Evolutionary conservation across 1,140 invertebrate species (phyloP).

Genomic region (Meloidogyne hapla): DNA sequence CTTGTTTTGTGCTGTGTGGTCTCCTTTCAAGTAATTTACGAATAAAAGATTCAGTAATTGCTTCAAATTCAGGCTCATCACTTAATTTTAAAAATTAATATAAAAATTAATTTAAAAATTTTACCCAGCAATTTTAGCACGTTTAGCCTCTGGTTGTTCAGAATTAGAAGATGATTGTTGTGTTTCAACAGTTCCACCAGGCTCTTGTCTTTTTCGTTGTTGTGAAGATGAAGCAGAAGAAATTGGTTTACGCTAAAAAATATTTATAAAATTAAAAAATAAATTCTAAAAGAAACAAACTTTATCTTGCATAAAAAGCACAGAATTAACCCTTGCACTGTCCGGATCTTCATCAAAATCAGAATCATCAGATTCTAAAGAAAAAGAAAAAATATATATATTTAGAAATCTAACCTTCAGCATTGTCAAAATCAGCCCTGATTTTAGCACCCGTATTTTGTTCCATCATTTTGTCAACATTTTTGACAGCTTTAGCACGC

Average conservation of each 20-base stretch:
- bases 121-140: constrained; percentile 9
- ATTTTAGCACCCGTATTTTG: constrained; percentile 14
- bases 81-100: neutral
- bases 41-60: constrained; percentile 55
- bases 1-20: constrained; percentile 57
- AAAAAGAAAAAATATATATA: neutral
- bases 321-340: constrained; percentile 48
- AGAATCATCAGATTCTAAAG: constrained; percentile 44
- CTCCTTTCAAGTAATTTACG: constrained; percentile 51
- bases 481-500: constrained; percentile 14
- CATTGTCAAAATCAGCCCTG: constrained; percentile 2
- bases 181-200: neutral
- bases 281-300: neutral
- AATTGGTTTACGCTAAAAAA: constrained; percentile 10
- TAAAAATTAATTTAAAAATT: neutral
- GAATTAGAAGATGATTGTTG: neutral
- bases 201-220: constrained; percentile 10
- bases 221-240: neutral
- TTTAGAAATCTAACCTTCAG: constrained; percentile 19
- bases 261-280: neutral
- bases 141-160: constrained; percentile 4
- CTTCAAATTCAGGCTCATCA: constrained; percentile 32
- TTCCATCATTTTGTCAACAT: constrained; percentile 23
- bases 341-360: constrained; percentile 56
- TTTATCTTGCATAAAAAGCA: constrained; percentile 52